Base-by-base conservation (phyloP, 1,140 invertebrate species). In the silkworm (Bombyx mori) region DNA sequence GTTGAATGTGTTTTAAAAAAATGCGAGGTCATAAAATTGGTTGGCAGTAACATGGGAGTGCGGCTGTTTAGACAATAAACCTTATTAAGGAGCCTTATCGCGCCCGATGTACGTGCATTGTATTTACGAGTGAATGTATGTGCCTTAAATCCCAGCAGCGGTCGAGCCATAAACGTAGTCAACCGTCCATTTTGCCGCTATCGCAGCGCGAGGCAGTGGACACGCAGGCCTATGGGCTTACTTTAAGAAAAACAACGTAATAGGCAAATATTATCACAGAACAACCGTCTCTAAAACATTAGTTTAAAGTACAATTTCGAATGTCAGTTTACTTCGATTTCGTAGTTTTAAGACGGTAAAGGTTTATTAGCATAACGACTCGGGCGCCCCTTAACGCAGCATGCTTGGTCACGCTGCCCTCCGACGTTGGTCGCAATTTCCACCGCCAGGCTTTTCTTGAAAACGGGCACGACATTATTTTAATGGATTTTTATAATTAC, bases 391-490 rank as follows among this genome's bases (percentile, higher is more conserved):
- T 86, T 84, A 86, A 86, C 75, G 81, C 76, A 76, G 78, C 73
- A 86, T 79, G 83, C 83, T 82, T 84, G 83, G 83, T 82, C 80
- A 86, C 72, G 81, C 77, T 82, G 83, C 77, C 72, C 79, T 69
- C 73, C 67, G 69, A 79, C 73, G 77, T 72, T 77, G 67, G 74
- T 78, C 70, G 75, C 81, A 79, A 86, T 84, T 86, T 84, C 73
- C 81, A 82, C 63, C 49, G 59, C 65, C 60, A 66, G 67, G 67
- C 65, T 71, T 73, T 72, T 75, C 62, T 60, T 77, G 76, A 75
- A 83, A 81, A 83, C 66, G 73, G 70, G 62, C 62, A 60, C 57
- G 60, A 60, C 54, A 50, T n/a, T 61, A 69, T 59, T 49, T 62
- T 56, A 55, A 55, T 56, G 53, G 6, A 26, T 26, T 42, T 54